These are phyloP conservation scores for Serrognathus titanus DNA, from an alignment of 2,888 invertebrate genomes.

Conservation along the genomic window DNA sequence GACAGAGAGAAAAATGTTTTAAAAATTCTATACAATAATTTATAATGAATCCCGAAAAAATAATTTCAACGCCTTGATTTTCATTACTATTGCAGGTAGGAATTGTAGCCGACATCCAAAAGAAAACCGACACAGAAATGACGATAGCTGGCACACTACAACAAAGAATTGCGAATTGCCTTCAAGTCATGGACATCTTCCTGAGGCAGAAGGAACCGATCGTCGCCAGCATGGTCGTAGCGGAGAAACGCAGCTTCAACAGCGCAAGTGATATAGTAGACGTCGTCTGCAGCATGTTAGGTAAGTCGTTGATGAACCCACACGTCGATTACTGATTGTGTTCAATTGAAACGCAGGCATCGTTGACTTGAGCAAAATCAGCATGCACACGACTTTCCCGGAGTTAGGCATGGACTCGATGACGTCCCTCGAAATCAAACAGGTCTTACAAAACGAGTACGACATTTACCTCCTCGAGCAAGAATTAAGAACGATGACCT, in stretches of 20 bases:
- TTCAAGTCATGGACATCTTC: conserved; percentile 64
- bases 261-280: conserved; percentile 68
- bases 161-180: conserved; percentile 63
- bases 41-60: too few species aligned
- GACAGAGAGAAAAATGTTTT: too few species aligned
- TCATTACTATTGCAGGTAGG: conserved; percentile 34
- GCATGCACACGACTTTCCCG: too few species aligned
- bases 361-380: too few species aligned
- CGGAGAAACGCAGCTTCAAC: conserved; percentile 67
- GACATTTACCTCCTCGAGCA: conserved; percentile 78
- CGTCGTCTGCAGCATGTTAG: conserved; percentile 59
- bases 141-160: conserved; percentile 60
- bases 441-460: conserved; percentile 79
- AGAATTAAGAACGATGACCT: conserved; percentile 74
- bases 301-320: too few species aligned
- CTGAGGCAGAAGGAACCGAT: conserved; percentile 64
- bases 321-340: too few species aligned
- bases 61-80: neutral
- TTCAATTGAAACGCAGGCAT: too few species aligned
- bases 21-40: too few species aligned
- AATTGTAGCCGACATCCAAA: too few species aligned
- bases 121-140: conserved; percentile 29
- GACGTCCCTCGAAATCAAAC: conserved; percentile 92
- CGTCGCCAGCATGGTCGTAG: conserved; percentile 82
- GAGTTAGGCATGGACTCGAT: conserved; percentile 92